Conservation (phyloP, 2,797 vertebrate species). For the Eurystomus glaucurus region DNA sequence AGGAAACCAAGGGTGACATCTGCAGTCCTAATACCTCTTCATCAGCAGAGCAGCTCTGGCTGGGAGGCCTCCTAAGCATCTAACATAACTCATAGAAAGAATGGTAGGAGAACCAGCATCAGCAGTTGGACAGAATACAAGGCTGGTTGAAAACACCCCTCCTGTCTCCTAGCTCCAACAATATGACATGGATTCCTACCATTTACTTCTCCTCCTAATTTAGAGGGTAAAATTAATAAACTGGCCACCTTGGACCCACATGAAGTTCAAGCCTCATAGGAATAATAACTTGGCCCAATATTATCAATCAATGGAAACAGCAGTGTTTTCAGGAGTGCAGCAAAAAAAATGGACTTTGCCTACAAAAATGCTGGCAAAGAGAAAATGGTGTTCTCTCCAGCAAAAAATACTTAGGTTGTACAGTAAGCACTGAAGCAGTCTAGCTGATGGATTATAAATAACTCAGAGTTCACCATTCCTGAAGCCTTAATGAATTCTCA, state of each 20-base stretch:
- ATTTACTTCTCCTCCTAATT: neutral
- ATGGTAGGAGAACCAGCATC: neutral
- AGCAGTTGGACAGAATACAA: neutral
- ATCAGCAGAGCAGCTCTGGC: neutral
- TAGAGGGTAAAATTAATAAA: neutral
- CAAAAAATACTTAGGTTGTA: neutral
- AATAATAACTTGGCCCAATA: neutral
- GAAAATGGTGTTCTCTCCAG: neutral
- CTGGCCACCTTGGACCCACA: neutral
- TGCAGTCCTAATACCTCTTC: neutral
- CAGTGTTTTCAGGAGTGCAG: neutral
- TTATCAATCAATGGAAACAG: neutral
- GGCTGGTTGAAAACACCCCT: neutral
- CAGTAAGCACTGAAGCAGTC: neutral
- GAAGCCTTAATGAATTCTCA: neutral
- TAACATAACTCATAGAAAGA: fast-evolving
- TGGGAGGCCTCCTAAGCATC: neutral
- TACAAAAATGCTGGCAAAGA: neutral
- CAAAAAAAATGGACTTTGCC: neutral
- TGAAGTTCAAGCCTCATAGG: neutral
- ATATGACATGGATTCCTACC: neutral
- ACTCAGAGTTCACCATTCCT: neutral
- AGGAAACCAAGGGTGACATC: neutral
- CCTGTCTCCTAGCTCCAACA: neutral
- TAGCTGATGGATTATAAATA: neutral